Conservation (phyloP, 2,888 invertebrate genomes). For the Tigriopus californicus region DNA sequence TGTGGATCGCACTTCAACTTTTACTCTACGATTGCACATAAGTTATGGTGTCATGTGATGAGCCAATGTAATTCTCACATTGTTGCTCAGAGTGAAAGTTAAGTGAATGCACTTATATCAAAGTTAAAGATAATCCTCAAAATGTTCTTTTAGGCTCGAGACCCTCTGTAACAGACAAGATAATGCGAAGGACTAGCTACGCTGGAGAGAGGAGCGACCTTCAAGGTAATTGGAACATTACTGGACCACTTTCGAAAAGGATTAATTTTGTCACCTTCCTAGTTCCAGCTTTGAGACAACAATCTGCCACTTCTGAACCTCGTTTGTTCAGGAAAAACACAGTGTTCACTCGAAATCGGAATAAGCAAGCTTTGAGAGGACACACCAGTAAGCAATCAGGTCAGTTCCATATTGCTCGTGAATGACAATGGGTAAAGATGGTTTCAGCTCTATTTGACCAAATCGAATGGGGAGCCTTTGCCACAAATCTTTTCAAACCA, state of each 20-base stretch:
- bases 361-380: not conserved
- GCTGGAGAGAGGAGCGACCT: not conserved
- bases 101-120: too few species aligned
- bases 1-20: too few species aligned
- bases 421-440: too few species aligned
- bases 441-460: too few species aligned
- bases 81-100: too few species aligned
- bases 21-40: too few species aligned
- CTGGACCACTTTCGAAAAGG: not conserved
- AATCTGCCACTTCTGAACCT: constrained; percentile 13
- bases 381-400: constrained; percentile 1
- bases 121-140: too few species aligned
- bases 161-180: constrained; percentile 20
- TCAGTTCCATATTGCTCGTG: not conserved
- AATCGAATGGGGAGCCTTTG: too few species aligned
- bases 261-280: not conserved
- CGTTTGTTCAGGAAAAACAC: constrained; percentile 10
- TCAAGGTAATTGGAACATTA: not conserved
- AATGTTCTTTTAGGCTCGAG: not conserved
- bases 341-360: constrained; percentile 10
- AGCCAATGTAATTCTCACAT: too few species aligned
- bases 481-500: too few species aligned
- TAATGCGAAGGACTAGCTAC: constrained; percentile 18
- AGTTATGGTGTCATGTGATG: too few species aligned
- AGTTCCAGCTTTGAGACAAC: not conserved